Evolutionary conservation across 1,140 invertebrate genomes (phyloP), one percentile per base, ranked within the genome.

Genomic region (Drosophila tropicalis): DNA sequence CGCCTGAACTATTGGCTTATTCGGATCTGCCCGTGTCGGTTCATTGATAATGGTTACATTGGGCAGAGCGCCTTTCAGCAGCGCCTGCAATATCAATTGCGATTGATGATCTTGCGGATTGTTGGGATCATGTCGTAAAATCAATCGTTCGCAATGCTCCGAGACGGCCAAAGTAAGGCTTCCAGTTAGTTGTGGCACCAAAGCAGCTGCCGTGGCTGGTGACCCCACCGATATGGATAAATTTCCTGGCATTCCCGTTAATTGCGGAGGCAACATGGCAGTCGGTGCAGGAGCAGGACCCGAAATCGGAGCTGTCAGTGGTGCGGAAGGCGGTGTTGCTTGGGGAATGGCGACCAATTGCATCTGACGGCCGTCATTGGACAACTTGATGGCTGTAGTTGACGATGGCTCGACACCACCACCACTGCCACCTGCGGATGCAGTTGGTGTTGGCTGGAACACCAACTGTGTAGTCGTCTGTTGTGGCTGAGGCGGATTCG

Each of bases 21-120:
- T 89, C 13, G 60, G 25, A 36, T 90, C 86, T 17, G 89, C 62
- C 9, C 84, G 82, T 2, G 84, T 85, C 10, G 91, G 90, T 47
- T 92, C 91, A 66, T 92, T 92, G 56, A 92, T 91, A n/a, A 92
- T 91, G 29, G 91, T 92, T 12, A 92, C 76, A 76, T 92, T 92
- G 55, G 90, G 90, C 62, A 92, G 58, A 1, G 91, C 90, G 1
- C 91, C 91, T 41, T 91, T 92, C 7, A 92, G 64, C 63, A 92
- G 67, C 1, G 91, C 91, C 55, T 92, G 91, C 44, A 92, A 39
- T 41, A 92, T 91, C 1, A 91, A 66, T 68, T 92, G 91, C 29
- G 91, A 92, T 44, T 92, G 91, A 44, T 91, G 81, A 70, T 92
- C 91, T 62, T 92, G 91, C 5, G 90, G 90, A 56, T 80, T 77